A percentile compares a stretch with the other conserved stretches of the same genome.
phyloP scores from a whole-genome alignment of 2,797 vertebrate genomes.

The Brachyalestes nurse region DNA sequence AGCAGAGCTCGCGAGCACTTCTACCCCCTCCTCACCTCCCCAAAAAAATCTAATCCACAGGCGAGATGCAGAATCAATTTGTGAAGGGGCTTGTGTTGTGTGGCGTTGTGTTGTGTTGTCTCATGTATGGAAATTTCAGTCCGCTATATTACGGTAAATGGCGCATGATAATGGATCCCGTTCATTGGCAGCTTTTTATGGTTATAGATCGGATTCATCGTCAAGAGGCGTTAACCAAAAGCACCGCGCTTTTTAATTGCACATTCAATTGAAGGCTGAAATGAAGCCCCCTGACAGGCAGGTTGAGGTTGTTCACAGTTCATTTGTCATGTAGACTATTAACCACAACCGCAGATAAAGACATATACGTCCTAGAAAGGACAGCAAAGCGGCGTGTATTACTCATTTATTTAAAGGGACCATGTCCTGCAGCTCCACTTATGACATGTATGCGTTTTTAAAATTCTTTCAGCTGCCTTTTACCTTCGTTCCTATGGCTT shows the following conservation, averaged over 20 bases:
- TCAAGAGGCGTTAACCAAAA: conserved; percentile 4
- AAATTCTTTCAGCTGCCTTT: too few species aligned
- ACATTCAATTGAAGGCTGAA: conserved; percentile 33
- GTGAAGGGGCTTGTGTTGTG: conserved; percentile 20
- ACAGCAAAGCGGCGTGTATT: neutral
- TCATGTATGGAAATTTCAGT: conserved; percentile 52
- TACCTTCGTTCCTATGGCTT: too few species aligned
- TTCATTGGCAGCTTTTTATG: conserved; percentile 46
- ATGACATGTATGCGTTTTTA: too few species aligned
- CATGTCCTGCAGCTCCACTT: too few species aligned
- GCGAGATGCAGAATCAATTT: conserved; percentile 57
- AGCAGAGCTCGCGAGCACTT: conserved; percentile 57
- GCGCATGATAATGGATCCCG: conserved; percentile 49
- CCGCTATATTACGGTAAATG: conserved; percentile 56
- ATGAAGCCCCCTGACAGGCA: neutral
- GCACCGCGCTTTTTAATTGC: conserved; percentile 27
- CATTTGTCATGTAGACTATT: conserved; percentile 21
- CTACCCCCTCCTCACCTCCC: conserved; percentile 32
- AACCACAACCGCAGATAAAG: conserved; percentile 3
- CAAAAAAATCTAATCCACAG: conserved; percentile 48
- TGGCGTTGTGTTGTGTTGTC: conserved; percentile 43
- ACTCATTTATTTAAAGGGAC: neutral
- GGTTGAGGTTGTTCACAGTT: conserved; percentile 8
- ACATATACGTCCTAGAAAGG: neutral
- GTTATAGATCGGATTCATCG: conserved; percentile 45